A percentile compares a stretch with the other conserved stretches of the same genome.
Conservation (phyloP, 2,888 invertebrate species). For the Volucella bombylans region DNA sequence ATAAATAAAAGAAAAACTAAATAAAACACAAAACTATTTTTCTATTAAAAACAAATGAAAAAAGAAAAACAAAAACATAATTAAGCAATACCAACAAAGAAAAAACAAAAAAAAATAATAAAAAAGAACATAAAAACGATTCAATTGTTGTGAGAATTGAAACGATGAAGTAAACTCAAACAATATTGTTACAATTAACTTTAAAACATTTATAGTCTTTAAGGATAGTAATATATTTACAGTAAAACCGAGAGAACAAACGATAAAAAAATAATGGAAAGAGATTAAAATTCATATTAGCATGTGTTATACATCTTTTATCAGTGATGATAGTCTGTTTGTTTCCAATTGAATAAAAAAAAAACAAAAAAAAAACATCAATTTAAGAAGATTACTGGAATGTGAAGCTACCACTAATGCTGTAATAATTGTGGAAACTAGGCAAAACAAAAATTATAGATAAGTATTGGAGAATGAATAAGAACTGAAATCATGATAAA, state of each 20-base stretch:
- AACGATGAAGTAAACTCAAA: constrained; percentile 19
- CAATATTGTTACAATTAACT: constrained; percentile 55
- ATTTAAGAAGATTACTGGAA: constrained; percentile 25
- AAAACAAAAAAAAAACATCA: too few relatives aligned
- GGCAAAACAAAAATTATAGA: too few relatives aligned
- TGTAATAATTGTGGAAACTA: too few relatives aligned
- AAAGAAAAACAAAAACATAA: constrained; percentile 7
- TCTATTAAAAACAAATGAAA: constrained; percentile 32
- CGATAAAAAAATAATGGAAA: constrained; percentile 16
- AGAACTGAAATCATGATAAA: too few relatives aligned
- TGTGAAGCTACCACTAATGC: too few relatives aligned
- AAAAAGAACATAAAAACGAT: background rate
- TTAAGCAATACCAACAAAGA: constrained; percentile 15
- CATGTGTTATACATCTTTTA: constrained; percentile 34
- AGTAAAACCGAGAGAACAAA: constrained; percentile 9
- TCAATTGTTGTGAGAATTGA: constrained; percentile 34
- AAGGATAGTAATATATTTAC: constrained; percentile 61
- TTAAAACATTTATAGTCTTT: constrained; percentile 48
- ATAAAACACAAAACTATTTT: constrained; percentile 43
- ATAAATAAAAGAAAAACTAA: constrained; percentile 5
- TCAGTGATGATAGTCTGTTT: constrained; percentile 46
- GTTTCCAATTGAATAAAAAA: background rate
- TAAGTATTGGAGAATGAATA: too few relatives aligned
- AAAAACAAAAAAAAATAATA: constrained; percentile 16
- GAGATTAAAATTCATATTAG: constrained; percentile 35